Evolutionary conservation across 1,140 invertebrate species (phyloP), one percentile per base, ranked within the genome.

Genomic region (Bombus consobrinus): DNA sequence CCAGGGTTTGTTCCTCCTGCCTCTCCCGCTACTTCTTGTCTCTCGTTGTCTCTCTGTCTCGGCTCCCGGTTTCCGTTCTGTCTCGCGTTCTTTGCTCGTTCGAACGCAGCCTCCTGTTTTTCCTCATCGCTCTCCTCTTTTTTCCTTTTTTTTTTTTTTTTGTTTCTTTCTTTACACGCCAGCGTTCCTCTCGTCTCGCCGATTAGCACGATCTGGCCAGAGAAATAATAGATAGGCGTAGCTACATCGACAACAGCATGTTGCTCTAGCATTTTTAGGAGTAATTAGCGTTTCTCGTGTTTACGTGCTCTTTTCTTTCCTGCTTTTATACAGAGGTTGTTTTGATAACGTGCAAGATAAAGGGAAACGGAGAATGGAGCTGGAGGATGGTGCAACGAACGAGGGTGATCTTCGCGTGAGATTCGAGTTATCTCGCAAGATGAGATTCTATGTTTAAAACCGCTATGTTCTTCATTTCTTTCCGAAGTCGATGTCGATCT

Each of bases 201-300:
- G 88, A 89, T 87, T 77, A 77, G 39, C 77, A 39, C 76, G 37
- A 83, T 89, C 74, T 47, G 79, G 18, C 47, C 68, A 71, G 59
- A 68, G 62, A 83, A 76, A 88, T 76, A 68, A 37, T 34, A 32
- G 41, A 64, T 59, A 37, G 59, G 53, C 34, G 34, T 25, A 69
- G 41, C 59, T 9, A 34, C 64, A 66, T 34, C 43, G 15, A 66
- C 32, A 47, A 53, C 32, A 12, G 47, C 13, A 32, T n/a, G 68
- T 25, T 72, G n/a, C 5, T n/a, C 28, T 34, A 57, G 64, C 41
- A 57, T 59, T 78, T 83, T 78, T 77, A 53, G 18, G 1, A 53
- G 47, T 53, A 53, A 53, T 53, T 53, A 53, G 18, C 47, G 47
- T 53, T 53, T 53, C 47, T 53, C 47, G 18, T 53, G 5, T 53